A percentile compares a stretch with the other conserved stretches of the same genome.
Conservation (phyloP, 2,888 invertebrate species). For the Sinhomidia bicolor region DNA sequence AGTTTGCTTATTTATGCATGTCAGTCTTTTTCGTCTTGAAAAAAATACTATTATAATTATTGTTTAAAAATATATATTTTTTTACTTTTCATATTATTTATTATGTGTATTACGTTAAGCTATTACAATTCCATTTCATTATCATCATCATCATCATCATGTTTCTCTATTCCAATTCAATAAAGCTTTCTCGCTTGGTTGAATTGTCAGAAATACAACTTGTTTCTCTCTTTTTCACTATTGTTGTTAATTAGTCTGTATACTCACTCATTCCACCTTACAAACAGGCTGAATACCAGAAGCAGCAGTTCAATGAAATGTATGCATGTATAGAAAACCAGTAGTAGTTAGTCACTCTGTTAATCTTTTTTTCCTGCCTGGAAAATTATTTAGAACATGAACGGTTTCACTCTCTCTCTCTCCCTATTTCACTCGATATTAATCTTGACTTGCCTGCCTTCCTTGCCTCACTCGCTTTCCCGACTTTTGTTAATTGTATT, state of each 20-base stretch:
- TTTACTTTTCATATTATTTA: conserved; percentile 25
- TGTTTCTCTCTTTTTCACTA: conserved; percentile 16
- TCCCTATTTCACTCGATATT: background rate
- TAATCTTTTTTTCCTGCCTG: background rate
- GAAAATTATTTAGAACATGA: conserved; percentile 21
- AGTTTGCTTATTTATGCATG: conserved; percentile 10
- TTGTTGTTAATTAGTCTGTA: conserved; percentile 33
- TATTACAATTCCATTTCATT: conserved; percentile 24
- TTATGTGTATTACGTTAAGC: background rate
- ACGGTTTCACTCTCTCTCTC: conserved; percentile 21
- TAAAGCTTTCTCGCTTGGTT: conserved; percentile 30
- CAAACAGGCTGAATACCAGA: background rate
- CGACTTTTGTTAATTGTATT: conserved; percentile 46
- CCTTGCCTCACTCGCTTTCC: background rate
- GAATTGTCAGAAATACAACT: conserved; percentile 28
- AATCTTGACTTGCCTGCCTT: background rate
- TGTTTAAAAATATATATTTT: background rate
- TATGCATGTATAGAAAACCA: background rate
- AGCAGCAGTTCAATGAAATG: background rate
- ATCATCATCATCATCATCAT: background rate
- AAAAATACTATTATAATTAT: background rate
- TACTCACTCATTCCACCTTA: background rate
- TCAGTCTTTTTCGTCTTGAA: background rate
- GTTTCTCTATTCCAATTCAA: conserved; percentile 15
- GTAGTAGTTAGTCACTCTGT: background rate